Evolutionary conservation across 2,797 vertebrate species (phyloP).

Genomic region (Peromyscus nudipes): DNA sequence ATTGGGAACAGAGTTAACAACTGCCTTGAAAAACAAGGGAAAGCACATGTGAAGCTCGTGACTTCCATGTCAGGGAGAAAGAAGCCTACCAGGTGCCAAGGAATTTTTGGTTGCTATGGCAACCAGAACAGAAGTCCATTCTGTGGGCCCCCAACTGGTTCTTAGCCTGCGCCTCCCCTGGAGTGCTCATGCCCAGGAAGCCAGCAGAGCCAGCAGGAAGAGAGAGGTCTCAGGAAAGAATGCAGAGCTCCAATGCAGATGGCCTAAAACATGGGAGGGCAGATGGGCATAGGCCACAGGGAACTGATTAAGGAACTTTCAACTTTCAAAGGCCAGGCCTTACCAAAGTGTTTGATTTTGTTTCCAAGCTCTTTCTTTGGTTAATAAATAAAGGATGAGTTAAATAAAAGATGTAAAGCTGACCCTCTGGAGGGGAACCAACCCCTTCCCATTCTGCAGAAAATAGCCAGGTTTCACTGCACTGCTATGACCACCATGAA

Average conservation of each 20-base stretch:
- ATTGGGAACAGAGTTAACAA: not conserved
- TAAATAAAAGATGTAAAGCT: not conserved
- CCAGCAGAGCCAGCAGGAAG: not conserved
- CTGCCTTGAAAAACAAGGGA: not conserved
- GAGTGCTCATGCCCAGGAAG: not conserved
- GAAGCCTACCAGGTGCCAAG: not conserved
- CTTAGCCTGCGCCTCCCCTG: too few species aligned
- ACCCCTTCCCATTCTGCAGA: not conserved
- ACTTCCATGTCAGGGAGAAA: not conserved
- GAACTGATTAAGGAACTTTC: not conserved
- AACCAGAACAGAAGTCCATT: not conserved
- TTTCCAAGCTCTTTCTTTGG: slow-evolving; percentile 17
- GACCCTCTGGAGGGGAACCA: not conserved
- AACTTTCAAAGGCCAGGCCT: not conserved
- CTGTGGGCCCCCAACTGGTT: not conserved
- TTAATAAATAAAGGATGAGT: not conserved
- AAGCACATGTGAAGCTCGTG: not conserved
- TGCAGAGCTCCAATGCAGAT: not conserved
- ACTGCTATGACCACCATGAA: fast-evolving
- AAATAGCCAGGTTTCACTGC: not conserved
- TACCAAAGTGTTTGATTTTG: not conserved
- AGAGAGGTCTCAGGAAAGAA: not conserved
- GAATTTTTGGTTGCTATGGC: not conserved
- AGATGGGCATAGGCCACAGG: not conserved
- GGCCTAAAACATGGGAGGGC: too few species aligned